phyloP scores from a whole-genome alignment of 2,888 invertebrate genomes.

The Taphrorychus bicolor region DNA sequence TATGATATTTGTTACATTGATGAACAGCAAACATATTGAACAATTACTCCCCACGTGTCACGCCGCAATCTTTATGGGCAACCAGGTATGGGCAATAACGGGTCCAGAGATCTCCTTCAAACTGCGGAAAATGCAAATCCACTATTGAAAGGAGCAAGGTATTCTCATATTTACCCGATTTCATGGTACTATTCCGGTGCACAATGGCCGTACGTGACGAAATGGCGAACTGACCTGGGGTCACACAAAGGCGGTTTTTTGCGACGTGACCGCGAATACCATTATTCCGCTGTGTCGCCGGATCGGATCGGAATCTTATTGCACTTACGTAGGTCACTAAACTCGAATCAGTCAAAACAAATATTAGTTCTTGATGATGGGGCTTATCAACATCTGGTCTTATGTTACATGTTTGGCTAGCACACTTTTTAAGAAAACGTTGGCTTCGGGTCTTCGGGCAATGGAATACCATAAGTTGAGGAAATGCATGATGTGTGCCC shows the following conservation, averaged over 20 bases:
- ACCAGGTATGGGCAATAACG: too few species aligned
- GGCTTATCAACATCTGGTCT: background rate
- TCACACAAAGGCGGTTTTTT: constrained; percentile 20
- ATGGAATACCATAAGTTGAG: too few species aligned
- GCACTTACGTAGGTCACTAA: constrained; percentile 20
- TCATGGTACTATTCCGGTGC: constrained; percentile 11
- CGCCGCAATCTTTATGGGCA: too few species aligned
- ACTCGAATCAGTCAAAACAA: constrained; percentile 8
- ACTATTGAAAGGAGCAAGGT: too few species aligned
- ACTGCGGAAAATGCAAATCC: too few species aligned
- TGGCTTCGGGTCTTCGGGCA: too few species aligned
- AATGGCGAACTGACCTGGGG: constrained; percentile 43
- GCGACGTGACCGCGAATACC: constrained; percentile 20
- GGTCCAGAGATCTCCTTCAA: too few species aligned
- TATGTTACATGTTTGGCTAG: background rate
- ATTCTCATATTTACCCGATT: background rate
- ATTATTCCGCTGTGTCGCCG: constrained; percentile 20
- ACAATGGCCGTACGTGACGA: constrained; percentile 45
- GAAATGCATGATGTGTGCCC: too few species aligned
- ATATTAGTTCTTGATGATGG: background rate
- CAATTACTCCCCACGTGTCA: too few species aligned
- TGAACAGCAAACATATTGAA: too few species aligned
- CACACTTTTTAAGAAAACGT: background rate
- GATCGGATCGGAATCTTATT: constrained; percentile 17
- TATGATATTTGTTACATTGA: too few species aligned